A percentile compares a stretch with the other conserved stretches of the same genome.
Evolutionary conservation across 2,888 invertebrate species (phyloP).

Genomic region (Melanchra persicariae): DNA sequence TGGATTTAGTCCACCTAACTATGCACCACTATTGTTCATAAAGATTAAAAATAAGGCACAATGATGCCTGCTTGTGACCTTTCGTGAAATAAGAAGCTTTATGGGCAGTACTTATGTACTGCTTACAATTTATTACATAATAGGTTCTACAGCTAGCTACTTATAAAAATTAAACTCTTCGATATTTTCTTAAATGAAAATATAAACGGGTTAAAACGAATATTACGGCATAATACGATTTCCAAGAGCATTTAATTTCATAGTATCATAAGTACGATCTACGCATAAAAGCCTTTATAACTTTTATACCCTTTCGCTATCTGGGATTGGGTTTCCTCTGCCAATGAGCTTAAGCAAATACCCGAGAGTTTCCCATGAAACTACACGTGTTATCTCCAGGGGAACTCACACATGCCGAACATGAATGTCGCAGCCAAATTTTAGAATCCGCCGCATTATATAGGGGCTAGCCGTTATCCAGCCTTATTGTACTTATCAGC

Average conservation of each 20-base stretch:
- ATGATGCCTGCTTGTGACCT: too few relatives aligned
- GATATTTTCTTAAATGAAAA: conserved; percentile 7
- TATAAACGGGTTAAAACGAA: conserved; percentile 21
- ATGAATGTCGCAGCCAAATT: background rate
- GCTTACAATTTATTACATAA: background rate
- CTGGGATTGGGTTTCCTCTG: conserved; percentile 53
- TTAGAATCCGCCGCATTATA: background rate
- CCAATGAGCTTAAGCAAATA: conserved; percentile 57
- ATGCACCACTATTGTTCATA: too few relatives aligned
- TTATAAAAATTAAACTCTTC: background rate
- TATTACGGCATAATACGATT: conserved; percentile 34
- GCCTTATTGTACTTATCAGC: background rate
- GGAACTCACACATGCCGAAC: conserved; percentile 23
- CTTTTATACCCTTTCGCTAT: conserved; percentile 58
- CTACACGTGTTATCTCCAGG: conserved; percentile 42
- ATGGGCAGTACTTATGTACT: too few relatives aligned
- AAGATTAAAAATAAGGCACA: too few relatives aligned
- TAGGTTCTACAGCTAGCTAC: background rate
- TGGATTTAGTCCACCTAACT: too few relatives aligned
- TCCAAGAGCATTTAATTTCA: conserved; percentile 37
- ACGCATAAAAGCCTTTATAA: conserved; percentile 43
- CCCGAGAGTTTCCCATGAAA: conserved; percentile 34
- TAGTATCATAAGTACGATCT: conserved; percentile 54
- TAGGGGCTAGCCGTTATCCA: background rate
- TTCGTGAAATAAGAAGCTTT: too few relatives aligned